Evolutionary conservation across 1,140 invertebrate genomes (phyloP).

Genomic region (Panagrolaimus sp.): DNA sequence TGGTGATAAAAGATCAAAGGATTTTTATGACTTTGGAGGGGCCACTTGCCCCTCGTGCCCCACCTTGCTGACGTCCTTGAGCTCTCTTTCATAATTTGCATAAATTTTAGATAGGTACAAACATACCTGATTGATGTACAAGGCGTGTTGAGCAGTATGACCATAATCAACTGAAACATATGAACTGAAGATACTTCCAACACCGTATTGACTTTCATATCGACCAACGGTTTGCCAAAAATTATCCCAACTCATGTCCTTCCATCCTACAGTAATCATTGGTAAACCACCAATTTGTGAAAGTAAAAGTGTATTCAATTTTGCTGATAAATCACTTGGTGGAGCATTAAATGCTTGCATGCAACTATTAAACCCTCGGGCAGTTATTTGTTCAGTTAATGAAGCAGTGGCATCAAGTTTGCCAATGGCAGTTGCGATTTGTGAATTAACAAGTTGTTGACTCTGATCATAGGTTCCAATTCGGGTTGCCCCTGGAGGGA

Average conservation of each 20-base stretch:
- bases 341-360: not conserved
- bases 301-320: not conserved
- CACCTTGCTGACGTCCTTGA: no score
- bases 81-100: no score
- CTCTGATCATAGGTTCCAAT: conserved; percentile 44
- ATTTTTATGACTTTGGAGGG: no score
- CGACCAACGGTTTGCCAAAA: conserved; percentile 27
- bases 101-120: no score
- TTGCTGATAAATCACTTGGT: not conserved
- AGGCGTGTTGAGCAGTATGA: conserved; percentile 31
- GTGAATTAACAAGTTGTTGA: conserved; percentile 35
- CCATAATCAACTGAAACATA: conserved; percentile 37
- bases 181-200: conserved; percentile 33
- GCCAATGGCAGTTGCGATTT: conserved; percentile 25
- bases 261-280: conserved; percentile 20
- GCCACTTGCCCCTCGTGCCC: no score
- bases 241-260: not conserved
- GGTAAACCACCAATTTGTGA: conserved; percentile 18
- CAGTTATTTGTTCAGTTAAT: conserved; percentile 32
- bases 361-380: conserved; percentile 10
- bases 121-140: conserved; percentile 42
- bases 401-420: conserved; percentile 18
- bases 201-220: conserved; percentile 27
- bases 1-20: conserved; percentile 1
- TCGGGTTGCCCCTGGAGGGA: conserved; percentile 44